Evolutionary conservation across 2,113 vertebrate genomes (phyloP).

Genomic region (Saguinus midas): DNA sequence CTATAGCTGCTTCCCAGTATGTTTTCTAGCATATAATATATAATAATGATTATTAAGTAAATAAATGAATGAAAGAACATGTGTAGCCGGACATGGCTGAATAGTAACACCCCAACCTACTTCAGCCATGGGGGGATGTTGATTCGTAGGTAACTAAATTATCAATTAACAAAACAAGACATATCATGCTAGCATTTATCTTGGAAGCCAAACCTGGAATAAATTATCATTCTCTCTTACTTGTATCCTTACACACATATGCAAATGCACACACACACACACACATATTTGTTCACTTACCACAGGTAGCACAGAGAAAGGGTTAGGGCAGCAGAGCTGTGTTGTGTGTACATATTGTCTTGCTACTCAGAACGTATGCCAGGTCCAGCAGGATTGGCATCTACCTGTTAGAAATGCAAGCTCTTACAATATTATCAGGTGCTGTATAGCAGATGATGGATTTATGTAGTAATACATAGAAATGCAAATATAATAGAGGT

Average conservation of each 20-base stretch:
- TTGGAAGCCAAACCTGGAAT: background rate
- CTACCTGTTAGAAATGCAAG: background rate
- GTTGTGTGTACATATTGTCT: background rate
- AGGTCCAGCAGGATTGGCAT: background rate
- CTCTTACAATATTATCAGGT: background rate
- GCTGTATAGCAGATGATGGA: background rate
- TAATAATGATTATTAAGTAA: background rate
- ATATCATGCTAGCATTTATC: background rate
- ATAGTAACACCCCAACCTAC: background rate
- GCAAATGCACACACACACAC: background rate
- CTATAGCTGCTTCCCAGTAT: background rate
- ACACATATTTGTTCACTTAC: background rate
- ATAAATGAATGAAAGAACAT: background rate
- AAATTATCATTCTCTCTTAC: background rate
- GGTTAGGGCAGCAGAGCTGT: background rate
- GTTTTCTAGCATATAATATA: background rate
- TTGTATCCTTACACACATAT: background rate
- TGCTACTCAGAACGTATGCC: background rate
- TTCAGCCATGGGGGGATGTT: background rate
- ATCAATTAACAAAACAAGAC: background rate
- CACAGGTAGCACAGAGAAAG: background rate
- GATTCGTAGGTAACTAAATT: background rate
- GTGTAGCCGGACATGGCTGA: background rate
- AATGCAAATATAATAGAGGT: background rate
- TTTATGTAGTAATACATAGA: background rate